These are phyloP conservation scores for Garra rufa DNA, from an alignment of 2,113 vertebrate species.

Conservation along the genomic window DNA sequence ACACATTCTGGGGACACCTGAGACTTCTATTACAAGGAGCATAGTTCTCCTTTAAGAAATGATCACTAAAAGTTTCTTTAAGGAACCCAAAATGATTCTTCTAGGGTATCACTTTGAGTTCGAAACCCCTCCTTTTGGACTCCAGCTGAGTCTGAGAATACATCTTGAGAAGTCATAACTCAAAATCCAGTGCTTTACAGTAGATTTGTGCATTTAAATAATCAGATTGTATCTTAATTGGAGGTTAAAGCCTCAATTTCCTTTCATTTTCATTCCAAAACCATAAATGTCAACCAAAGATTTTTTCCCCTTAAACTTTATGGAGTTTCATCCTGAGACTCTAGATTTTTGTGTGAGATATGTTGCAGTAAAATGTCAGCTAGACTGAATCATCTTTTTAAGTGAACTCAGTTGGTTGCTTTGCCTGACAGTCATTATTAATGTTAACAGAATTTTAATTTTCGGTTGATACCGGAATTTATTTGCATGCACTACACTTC, in stretches of 20 bases:
- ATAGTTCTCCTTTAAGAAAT: neutral
- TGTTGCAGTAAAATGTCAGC: neutral
- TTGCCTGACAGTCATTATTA: neutral
- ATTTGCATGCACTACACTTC: neutral
- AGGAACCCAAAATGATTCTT: too few species aligned
- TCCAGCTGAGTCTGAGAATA: too few species aligned
- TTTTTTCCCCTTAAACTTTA: neutral
- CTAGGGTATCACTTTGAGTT: neutral
- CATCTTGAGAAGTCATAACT: neutral
- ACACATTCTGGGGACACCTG: too few species aligned
- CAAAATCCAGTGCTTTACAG: neutral
- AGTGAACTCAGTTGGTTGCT: too few species aligned
- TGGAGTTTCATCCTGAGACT: neutral
- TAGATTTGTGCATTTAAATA: neutral
- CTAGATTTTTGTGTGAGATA: neutral
- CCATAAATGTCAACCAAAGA: neutral
- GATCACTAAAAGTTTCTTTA: neutral
- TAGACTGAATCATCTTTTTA: neutral
- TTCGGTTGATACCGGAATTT: neutral
- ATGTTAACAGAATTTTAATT: neutral
- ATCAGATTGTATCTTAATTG: neutral
- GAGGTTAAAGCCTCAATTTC: neutral
- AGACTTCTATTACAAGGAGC: too few species aligned
- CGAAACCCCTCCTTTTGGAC: too few species aligned
- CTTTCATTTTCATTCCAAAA: neutral